Conservation (phyloP, 2,797 vertebrate species). For the Naso thynnoides region DNA sequence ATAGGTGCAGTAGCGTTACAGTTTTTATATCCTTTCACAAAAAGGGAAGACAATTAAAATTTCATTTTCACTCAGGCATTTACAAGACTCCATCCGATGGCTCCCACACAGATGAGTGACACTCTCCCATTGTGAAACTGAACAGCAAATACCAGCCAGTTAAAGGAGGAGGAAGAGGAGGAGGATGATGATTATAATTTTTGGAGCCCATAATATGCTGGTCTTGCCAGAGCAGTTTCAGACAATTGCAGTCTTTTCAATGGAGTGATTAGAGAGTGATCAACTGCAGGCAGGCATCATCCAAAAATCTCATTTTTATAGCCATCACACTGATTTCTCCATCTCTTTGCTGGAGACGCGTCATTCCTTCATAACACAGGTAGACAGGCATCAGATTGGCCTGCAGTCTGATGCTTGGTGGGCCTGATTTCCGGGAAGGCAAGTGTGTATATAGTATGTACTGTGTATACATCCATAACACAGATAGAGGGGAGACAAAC, state of each 20-base stretch:
- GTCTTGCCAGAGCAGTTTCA: constrained; percentile 46
- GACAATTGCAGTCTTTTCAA: constrained; percentile 58
- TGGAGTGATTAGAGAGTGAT: constrained; percentile 64
- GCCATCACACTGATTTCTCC: constrained; percentile 52
- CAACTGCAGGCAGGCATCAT: constrained; percentile 31
- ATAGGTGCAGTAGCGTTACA: no score
- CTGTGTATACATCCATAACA: background rate
- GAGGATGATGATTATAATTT: constrained; percentile 22
- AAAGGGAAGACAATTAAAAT: constrained; percentile 12
- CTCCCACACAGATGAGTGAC: constrained; percentile 27
- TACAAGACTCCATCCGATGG: background rate
- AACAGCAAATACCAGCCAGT: constrained; percentile 26
- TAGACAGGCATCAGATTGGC: constrained; percentile 58
- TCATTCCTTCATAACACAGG: constrained; percentile 41
- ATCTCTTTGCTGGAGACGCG: constrained; percentile 48
- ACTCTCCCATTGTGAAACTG: background rate
- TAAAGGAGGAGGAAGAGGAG: constrained; percentile 5
- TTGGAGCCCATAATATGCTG: constrained; percentile 31
- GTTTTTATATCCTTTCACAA: background rate
- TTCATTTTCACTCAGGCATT: constrained; percentile 1
- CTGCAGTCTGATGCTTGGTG: constrained; percentile 20
- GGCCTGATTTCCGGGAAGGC: constrained; percentile 4
- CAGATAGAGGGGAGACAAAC: constrained; percentile 12
- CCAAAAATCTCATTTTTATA: constrained; percentile 59
- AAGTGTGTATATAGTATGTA: constrained; percentile 20